Conservation (phyloP, 2,113 vertebrate species). For the Brevimyrus niger region DNA sequence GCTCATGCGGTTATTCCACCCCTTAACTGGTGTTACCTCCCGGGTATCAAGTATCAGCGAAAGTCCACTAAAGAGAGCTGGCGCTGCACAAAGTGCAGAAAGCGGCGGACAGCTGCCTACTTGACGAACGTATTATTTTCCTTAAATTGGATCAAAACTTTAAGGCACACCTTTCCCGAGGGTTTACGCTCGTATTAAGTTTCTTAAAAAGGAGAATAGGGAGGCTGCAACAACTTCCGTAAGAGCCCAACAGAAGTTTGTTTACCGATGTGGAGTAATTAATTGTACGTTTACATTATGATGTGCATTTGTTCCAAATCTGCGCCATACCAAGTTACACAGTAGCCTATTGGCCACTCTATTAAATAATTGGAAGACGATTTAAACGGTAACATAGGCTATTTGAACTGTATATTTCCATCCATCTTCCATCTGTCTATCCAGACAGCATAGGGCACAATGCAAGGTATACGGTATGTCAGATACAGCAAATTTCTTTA, state of each 20-base stretch:
- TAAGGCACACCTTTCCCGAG: neutral
- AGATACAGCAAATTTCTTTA: neutral
- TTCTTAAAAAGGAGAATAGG: neutral
- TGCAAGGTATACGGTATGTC: neutral
- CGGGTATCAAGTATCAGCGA: conserved; percentile 46
- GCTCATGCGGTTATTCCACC: conserved; percentile 9
- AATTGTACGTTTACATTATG: neutral
- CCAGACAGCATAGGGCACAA: neutral
- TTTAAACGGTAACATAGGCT: neutral
- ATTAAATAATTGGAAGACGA: neutral
- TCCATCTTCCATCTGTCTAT: neutral
- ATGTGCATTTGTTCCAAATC: neutral
- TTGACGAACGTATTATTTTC: neutral
- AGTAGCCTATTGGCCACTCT: neutral
- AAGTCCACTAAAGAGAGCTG: conserved; percentile 7
- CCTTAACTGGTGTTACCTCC: conserved; percentile 24
- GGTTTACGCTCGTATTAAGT: neutral
- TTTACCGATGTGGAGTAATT: neutral
- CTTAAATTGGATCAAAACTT: neutral
- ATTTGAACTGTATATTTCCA: neutral
- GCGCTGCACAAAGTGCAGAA: neutral
- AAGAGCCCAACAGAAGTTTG: neutral
- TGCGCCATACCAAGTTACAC: neutral
- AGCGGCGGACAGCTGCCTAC: neutral
- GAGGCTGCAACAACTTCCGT: neutral